Percentiles rank a stretch among this genome's conserved stretches.
phyloP scores from a whole-genome alignment of 1,140 invertebrate species.

The Phenacoccus solenopsis region DNA sequence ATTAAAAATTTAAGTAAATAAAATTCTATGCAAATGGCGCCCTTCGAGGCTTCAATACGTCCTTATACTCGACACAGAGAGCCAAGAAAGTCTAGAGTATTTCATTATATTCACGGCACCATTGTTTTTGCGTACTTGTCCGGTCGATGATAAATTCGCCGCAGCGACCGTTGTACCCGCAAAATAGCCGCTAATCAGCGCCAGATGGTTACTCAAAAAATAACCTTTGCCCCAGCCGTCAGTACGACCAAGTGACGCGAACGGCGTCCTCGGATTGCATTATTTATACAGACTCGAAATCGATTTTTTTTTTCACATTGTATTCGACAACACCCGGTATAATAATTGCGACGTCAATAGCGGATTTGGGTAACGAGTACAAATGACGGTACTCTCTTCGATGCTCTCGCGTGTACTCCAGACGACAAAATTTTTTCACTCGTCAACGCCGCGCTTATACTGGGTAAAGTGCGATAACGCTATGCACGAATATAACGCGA shows the following conservation, averaged over 20 bases:
- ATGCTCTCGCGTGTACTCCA: neutral
- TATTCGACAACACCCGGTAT: neutral
- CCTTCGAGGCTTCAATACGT: too few species aligned
- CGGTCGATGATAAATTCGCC: too few species aligned
- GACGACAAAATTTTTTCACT: neutral
- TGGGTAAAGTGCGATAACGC: neutral
- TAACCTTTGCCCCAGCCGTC: too few species aligned
- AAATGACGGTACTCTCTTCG: neutral
- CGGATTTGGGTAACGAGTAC: neutral
- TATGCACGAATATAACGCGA: neutral
- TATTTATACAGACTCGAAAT: neutral
- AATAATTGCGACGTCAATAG: neutral
- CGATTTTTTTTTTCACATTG: neutral
- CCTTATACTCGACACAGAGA: too few species aligned
- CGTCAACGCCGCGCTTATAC: neutral
- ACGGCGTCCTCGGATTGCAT: neutral
- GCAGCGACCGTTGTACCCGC: neutral
- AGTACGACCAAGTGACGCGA: too few species aligned
- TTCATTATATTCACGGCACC: too few species aligned
- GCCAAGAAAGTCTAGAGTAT: too few species aligned
- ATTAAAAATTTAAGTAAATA: too few species aligned
- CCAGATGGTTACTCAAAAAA: neutral
- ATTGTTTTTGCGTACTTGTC: too few species aligned
- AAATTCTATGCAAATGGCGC: too few species aligned
- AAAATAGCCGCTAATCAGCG: neutral